Conservation (phyloP, 2,797 vertebrate species). For the Otus scops region DNA sequence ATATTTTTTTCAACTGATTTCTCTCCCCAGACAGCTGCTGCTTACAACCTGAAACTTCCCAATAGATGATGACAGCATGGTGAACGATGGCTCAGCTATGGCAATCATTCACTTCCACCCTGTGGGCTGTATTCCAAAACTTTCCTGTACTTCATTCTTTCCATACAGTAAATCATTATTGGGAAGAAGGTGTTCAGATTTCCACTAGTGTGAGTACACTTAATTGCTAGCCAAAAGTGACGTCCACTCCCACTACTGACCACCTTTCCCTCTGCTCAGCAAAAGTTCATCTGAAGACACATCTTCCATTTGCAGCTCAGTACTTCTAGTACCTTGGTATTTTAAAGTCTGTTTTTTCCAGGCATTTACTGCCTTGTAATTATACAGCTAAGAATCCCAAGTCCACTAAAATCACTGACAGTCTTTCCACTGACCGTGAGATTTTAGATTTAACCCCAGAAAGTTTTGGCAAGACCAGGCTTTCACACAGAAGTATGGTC, state of each 20-base stretch:
- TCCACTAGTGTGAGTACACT: not conserved
- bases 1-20: conserved; percentile 65
- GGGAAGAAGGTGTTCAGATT: not conserved
- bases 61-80: conserved; percentile 44
- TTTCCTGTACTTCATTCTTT: not conserved
- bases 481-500: not conserved
- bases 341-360: not conserved
- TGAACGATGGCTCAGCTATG: conserved; percentile 44
- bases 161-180: not conserved
- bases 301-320: not conserved
- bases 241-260: accelerated
- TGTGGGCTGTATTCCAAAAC: conserved; percentile 1
- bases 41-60: conserved; percentile 53
- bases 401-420: not conserved
- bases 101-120: conserved; percentile 35
- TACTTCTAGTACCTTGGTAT: not conserved
- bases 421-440: not conserved
- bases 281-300: not conserved
- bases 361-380: not conserved
- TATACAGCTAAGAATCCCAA: not conserved
- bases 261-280: not conserved
- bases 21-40: conserved; percentile 56
- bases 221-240: not conserved
- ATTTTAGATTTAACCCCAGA: not conserved
- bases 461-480: not conserved